phyloP scores from a whole-genome alignment of 2,888 invertebrate genomes.

The Muschampia plurimacula region DNA sequence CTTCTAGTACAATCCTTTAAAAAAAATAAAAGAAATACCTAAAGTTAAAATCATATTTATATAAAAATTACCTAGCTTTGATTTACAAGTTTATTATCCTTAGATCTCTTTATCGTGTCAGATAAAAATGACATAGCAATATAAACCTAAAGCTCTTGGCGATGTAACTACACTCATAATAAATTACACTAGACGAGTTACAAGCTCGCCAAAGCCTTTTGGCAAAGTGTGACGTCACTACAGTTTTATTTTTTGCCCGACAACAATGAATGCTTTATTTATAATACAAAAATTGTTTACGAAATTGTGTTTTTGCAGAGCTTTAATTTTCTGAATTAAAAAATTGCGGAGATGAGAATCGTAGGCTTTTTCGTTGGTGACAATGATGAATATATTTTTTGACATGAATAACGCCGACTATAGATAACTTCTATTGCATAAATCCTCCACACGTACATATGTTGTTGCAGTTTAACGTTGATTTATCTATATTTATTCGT shows the following conservation, averaged over 20 bases:
- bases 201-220: conserved; percentile 16
- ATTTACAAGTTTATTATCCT: neutral
- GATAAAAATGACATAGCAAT: neutral
- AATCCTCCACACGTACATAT: conserved; percentile 16
- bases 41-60: too few species aligned
- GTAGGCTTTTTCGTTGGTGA: too few species aligned
- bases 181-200: conserved; percentile 9
- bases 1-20: too few species aligned
- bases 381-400: too few species aligned
- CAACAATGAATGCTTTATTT: neutral
- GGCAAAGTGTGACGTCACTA: conserved; percentile 9
- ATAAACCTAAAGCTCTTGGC: neutral
- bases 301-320: too few species aligned
- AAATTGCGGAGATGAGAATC: too few species aligned
- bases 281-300: neutral
- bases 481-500: conserved; percentile 32
- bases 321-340: too few species aligned
- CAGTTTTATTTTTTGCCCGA: conserved; percentile 1
- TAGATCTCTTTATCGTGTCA: neutral
- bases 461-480: conserved; percentile 26
- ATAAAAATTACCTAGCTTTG: too few species aligned
- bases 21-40: too few species aligned
- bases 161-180: conserved; percentile 13
- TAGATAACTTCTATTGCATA: conserved; percentile 15
- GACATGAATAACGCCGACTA: too few species aligned